Conservation (phyloP, 2,888 invertebrate species). For the Dasysyrphus albostriatus region DNA sequence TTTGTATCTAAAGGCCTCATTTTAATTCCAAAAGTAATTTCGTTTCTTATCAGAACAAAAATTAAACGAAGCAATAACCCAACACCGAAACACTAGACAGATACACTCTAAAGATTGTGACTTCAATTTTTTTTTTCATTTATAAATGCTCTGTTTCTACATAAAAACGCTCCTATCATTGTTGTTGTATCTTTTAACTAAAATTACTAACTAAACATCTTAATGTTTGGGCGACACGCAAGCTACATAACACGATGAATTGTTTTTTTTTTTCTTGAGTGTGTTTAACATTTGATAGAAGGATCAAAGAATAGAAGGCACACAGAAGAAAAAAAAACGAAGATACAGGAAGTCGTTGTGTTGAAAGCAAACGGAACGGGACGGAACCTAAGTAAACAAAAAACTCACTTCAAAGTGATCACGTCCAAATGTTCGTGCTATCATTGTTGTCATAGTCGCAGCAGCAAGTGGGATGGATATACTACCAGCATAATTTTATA, state of each 20-base stretch:
- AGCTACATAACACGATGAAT: constrained; percentile 10
- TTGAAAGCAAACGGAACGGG: constrained; percentile 39
- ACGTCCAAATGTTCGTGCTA: constrained; percentile 16
- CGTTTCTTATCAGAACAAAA: constrained; percentile 44
- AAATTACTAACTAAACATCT: constrained; percentile 25
- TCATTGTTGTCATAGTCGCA: constrained; percentile 9
- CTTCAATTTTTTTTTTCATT: background rate
- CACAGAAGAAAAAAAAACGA: background rate
- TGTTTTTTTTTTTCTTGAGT: background rate
- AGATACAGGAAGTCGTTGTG: constrained; percentile 62
- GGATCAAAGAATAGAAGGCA: constrained; percentile 47
- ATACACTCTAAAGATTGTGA: constrained; percentile 12
- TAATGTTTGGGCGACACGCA: constrained; percentile 54
- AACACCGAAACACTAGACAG: constrained; percentile 28
- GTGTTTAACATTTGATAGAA: constrained; percentile 11
- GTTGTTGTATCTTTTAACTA: constrained; percentile 33
- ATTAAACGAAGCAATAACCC: constrained; percentile 60
- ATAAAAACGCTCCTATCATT: background rate
- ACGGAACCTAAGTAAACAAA: constrained; percentile 58
- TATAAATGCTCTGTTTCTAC: constrained; percentile 10
- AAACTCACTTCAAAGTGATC: constrained; percentile 65
- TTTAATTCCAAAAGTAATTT: constrained; percentile 15
- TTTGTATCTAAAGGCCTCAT: constrained; percentile 20
- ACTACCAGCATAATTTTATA: constrained; percentile 24
- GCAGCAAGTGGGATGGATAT: background rate